Evolutionary conservation across 2,797 vertebrate species (phyloP).

Genomic region (Pterois miles): DNA sequence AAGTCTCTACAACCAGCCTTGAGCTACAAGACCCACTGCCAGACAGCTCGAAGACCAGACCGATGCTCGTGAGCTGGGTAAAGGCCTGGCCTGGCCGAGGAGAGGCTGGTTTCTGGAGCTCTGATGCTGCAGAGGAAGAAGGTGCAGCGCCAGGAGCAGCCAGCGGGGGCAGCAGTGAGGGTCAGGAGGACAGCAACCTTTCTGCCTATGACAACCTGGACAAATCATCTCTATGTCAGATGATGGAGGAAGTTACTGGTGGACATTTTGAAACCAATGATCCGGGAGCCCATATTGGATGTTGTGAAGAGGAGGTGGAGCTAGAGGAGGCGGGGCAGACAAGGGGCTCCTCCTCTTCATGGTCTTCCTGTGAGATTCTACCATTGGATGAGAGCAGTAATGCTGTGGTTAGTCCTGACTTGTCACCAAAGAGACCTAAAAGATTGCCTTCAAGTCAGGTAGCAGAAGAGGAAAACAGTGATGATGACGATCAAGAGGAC

Average conservation of each 20-base stretch:
- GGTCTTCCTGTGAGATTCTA: constrained; percentile 81
- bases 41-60: constrained; percentile 24
- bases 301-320: constrained; percentile 2
- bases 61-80: constrained; percentile 41
- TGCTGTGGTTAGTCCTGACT: neutral
- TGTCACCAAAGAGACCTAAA: constrained; percentile 34
- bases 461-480: neutral
- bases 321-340: constrained; percentile 41
- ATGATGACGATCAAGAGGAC: constrained; percentile 3
- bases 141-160: constrained; percentile 17
- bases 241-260: constrained; percentile 5
- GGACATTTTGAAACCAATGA: neutral
- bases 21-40: constrained; percentile 24
- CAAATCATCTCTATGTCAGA: constrained; percentile 10
- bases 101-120: constrained; percentile 54
- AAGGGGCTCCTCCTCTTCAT: constrained; percentile 71
- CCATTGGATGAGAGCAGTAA: constrained; percentile 65
- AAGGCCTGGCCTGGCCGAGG: constrained; percentile 41
- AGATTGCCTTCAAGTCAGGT: constrained; percentile 31
- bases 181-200: constrained; percentile 75
- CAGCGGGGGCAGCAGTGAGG: constrained; percentile 73
- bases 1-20: constrained; percentile 29
- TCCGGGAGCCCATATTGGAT: neutral
- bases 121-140: neutral
- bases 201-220: constrained; percentile 84